Base-by-base conservation (phyloP, 2,888 invertebrate species). In the Cybosia mesomella region DNA sequence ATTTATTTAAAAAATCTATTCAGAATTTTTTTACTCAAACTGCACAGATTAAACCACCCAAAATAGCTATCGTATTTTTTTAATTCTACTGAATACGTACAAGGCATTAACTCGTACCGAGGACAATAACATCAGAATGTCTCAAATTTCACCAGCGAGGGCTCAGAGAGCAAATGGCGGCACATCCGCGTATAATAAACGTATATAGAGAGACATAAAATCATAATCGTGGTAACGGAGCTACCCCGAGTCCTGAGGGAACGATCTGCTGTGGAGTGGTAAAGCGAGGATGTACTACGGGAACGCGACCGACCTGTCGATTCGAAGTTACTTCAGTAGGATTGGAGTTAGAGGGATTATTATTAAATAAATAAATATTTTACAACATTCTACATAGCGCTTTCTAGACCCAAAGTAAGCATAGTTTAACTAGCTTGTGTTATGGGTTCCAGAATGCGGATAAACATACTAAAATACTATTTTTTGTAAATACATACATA, bases 121-220 rank as follows among this genome's bases (percentile, higher is more conserved):
- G 24, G 55, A 49, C 49, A 34, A 53, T 60, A 59, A 60, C 24
- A 34, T 7, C n/a, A 4, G 24, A 64, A 60, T 57, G 36, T 61
- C 65, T 60, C 60, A 22, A 65, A 65, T 65, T 53, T 43, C 34
- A 34, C 57, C 57, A 13, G 43, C 18, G 62, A 62, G 24, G 58
- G 57, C 57, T 59, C 49, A 24, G 24, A 32, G 55, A 55, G 55
- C 59, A 58, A 70, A 64, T 70, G 70, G 55, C 49, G 28, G 54
- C 66, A 60, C 70, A 70, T 64, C 36, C 22, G 0, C 28, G 66
- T 59, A 72, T 72, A 72, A 77, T 74, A 72, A 68, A 69, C 64
- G 43, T 74, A 75, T 76, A 74, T 60, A 60, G 24, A 57, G 64
- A n/a, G 67, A 74, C 74, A 80, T 80, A 80, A 80, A 80, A 70